Evolutionary conservation across 2,888 invertebrate species (phyloP), one percentile per base, ranked within the genome.

Genomic region (Andrena camellia): DNA sequence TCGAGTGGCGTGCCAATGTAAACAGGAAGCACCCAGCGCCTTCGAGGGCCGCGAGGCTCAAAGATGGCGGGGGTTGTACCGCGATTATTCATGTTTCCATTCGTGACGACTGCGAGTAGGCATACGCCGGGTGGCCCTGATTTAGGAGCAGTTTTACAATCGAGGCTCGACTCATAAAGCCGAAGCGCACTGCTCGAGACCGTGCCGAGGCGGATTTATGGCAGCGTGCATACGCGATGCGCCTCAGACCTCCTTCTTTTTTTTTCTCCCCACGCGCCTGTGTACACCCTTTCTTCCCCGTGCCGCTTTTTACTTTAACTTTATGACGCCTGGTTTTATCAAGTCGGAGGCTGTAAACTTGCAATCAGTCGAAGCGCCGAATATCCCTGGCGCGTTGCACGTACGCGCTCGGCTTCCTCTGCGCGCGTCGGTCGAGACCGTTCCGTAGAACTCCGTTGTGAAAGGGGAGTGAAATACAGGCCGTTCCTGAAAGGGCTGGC

Each of bases 51-150:
- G 10, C 57, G 1, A 57, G 23, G 23, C 57, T 26, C 23, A 17
- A 73, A 72, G 42, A 20, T 13, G 29, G 2, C 23, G 13, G 35
- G 63, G 42, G n/a, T 20, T 8, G 23, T 67, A 17, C 64, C 66
- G 50, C 64, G 73, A 89, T 90, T 85, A 84, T 86, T 75, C 59
- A 60, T 42, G 79, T 83, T 83, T 85, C 68, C 71, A 78, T 87
- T 85, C 81, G 81, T 64, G 63, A 86, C 75, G 62, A 72, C 66
- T 71, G 42, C 42, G 17, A 5, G 42, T 42, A 42, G 33, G 63
- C 78, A 81, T 57, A 74, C 60, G 78, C 57, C 60, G 31, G 60
- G 62, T 79, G 54, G 63, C 54, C 54, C 67, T 77, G 85, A 88
- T 79, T 88, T 78, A 83, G 66, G 70, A 57, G 17, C 59, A 60